Conservation (phyloP, 2,113 vertebrate genomes). For the Pitta sordida region DNA sequence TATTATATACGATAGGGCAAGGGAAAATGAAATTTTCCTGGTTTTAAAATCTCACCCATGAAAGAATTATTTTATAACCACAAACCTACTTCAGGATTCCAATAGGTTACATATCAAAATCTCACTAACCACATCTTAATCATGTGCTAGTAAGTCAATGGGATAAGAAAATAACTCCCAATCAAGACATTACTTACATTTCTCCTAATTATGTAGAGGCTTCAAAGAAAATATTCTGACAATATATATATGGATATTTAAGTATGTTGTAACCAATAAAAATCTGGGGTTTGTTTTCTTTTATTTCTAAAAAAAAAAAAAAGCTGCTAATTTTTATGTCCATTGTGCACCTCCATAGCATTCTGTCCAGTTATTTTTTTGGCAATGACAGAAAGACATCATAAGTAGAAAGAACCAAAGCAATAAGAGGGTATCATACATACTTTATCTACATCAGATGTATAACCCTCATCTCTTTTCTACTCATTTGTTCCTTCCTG, state of each 20-base stretch:
- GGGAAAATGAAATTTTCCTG: background rate
- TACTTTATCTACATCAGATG: background rate
- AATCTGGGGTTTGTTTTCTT: background rate
- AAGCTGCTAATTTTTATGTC: background rate
- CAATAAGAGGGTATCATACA: background rate
- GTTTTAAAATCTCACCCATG: background rate
- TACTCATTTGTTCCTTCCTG: constrained; percentile 14
- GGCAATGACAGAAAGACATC: background rate
- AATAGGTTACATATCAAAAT: background rate
- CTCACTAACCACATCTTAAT: background rate
- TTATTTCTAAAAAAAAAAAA: background rate
- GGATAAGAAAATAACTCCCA: background rate
- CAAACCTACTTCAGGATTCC: background rate
- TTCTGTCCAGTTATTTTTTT: background rate
- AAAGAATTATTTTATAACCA: background rate
- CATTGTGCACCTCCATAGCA: background rate
- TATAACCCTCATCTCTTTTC: background rate
- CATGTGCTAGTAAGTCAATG: background rate
- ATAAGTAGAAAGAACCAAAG: background rate
- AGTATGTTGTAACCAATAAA: background rate
- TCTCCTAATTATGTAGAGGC: background rate
- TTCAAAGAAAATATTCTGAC: background rate
- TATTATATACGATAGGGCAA: background rate
- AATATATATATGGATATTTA: background rate
- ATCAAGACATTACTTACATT: background rate